phyloP scores from a whole-genome alignment of 2,888 invertebrate species.

The Eupithecia inturbata region DNA sequence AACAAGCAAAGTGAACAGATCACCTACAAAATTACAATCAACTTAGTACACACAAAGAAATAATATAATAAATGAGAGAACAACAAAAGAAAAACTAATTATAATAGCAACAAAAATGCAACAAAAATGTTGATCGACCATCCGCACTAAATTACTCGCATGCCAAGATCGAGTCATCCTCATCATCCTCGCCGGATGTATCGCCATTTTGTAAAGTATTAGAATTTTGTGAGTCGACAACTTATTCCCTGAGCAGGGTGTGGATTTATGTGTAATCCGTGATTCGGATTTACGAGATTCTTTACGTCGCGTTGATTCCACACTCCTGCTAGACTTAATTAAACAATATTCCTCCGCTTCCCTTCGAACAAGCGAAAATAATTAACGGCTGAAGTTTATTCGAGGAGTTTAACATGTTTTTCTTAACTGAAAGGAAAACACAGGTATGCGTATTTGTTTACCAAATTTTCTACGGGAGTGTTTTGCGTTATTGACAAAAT shows the following conservation, averaged over 20 bases:
- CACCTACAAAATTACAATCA: no score
- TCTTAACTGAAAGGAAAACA: constrained; percentile 2
- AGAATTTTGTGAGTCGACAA: not conserved
- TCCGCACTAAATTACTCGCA: no score
- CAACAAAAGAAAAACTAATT: no score
- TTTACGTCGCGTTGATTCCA: constrained; percentile 27
- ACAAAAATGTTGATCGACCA: no score
- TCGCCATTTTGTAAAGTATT: not conserved
- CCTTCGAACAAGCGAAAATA: constrained; percentile 23
- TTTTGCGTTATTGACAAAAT: constrained; percentile 10
- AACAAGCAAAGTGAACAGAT: no score
- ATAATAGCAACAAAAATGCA: no score
- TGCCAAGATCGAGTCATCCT: no score
- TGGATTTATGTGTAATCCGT: constrained; percentile 11
- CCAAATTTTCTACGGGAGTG: not conserved
- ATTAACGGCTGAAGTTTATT: not conserved
- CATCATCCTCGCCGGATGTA: no score
- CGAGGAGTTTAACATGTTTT: not conserved
- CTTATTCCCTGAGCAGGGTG: not conserved
- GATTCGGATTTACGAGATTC: constrained; percentile 15
- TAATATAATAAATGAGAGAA: no score
- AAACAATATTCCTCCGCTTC: constrained; percentile 36
- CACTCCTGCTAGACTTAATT: constrained; percentile 42
- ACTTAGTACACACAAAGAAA: no score
- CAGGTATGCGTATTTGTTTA: constrained; percentile 1